Percentiles rank a stretch among this genome's conserved stretches.
These are phyloP conservation scores for Drosophila neotestacea DNA, from an alignment of 2,888 invertebrate genomes.

Conservation along the genomic window DNA sequence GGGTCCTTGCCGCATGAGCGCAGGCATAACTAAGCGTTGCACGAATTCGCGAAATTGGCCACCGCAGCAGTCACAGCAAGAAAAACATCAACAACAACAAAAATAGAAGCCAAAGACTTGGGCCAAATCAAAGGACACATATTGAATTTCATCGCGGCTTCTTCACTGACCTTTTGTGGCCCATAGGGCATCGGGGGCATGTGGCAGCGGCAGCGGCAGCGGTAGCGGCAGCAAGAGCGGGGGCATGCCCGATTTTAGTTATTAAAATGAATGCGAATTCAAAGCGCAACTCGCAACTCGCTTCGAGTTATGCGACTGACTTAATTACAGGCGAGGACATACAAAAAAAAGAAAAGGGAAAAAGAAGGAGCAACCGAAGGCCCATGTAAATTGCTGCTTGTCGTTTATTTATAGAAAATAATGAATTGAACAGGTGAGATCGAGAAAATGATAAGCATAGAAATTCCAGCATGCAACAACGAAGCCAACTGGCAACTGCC, in stretches of 20 bases:
- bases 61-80: conserved; percentile 61
- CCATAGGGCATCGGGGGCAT: conserved; percentile 6
- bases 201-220: conserved; percentile 4
- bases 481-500: conserved; percentile 35
- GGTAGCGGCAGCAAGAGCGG: conserved; percentile 22
- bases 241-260: conserved; percentile 58
- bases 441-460: conserved; percentile 80
- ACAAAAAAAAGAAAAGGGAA: not conserved
- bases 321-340: conserved; percentile 62
- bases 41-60: conserved; percentile 80
- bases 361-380: conserved; percentile 11
- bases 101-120: conserved; percentile 38
- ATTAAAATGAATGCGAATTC: conserved; percentile 72
- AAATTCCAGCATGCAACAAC: conserved; percentile 76
- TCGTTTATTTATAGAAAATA: conserved; percentile 80
- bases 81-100: conserved; percentile 16
- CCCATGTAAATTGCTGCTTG: conserved; percentile 73
- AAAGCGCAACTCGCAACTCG: conserved; percentile 44
- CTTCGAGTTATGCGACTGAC: conserved; percentile 60
- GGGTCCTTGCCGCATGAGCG: conserved; percentile 7
- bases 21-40: conserved; percentile 74
- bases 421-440: conserved; percentile 82
- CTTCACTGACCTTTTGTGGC: conserved; percentile 64
- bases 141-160: conserved; percentile 69
- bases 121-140: conserved; percentile 67